Conservation (phyloP, 2,888 invertebrate species). For the Scaptomyza reducta region DNA sequence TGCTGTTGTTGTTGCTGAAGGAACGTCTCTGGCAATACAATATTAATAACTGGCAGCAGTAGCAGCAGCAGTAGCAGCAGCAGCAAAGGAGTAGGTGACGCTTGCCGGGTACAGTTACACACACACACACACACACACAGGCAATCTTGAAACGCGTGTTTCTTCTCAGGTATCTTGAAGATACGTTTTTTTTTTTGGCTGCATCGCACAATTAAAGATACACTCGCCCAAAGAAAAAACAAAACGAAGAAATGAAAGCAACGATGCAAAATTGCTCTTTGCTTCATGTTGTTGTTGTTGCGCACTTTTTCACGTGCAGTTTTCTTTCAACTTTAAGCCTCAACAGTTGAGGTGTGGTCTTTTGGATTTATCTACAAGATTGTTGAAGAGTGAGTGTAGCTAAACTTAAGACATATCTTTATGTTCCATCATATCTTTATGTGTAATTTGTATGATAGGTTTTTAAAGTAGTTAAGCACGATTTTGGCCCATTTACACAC, state of each 20-base stretch:
- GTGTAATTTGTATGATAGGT: neutral
- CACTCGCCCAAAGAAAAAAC: slow-evolving; percentile 17
- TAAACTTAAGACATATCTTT: no score
- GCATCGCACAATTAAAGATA: slow-evolving; percentile 61
- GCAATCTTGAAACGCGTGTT: slow-evolving; percentile 26
- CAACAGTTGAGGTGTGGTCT: neutral
- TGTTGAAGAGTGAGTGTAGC: no score
- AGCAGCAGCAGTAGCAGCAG: slow-evolving; percentile 39
- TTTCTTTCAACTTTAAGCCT: slow-evolving; percentile 31
- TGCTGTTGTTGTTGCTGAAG: slow-evolving; percentile 4
- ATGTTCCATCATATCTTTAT: no score
- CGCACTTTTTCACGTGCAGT: slow-evolving; percentile 39
- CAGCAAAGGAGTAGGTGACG: slow-evolving; percentile 43
- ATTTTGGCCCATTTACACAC: slow-evolving; percentile 22
- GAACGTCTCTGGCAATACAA: slow-evolving; percentile 55
- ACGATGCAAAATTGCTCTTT: slow-evolving; percentile 46
- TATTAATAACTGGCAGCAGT: slow-evolving; percentile 67
- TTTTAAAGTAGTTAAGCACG: slow-evolving; percentile 5
- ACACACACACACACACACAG: slow-evolving; percentile 2
- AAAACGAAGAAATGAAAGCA: slow-evolving; percentile 32
- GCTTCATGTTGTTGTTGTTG: slow-evolving; percentile 24
- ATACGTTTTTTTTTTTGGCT: slow-evolving; percentile 45
- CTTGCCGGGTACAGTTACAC: slow-evolving; percentile 45
- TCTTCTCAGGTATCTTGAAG: slow-evolving; percentile 60
- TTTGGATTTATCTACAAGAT: no score